Evolutionary conservation across 2,888 invertebrate genomes (phyloP), one percentile per base, ranked within the genome.

Genomic region (Erebia epiphron): DNA sequence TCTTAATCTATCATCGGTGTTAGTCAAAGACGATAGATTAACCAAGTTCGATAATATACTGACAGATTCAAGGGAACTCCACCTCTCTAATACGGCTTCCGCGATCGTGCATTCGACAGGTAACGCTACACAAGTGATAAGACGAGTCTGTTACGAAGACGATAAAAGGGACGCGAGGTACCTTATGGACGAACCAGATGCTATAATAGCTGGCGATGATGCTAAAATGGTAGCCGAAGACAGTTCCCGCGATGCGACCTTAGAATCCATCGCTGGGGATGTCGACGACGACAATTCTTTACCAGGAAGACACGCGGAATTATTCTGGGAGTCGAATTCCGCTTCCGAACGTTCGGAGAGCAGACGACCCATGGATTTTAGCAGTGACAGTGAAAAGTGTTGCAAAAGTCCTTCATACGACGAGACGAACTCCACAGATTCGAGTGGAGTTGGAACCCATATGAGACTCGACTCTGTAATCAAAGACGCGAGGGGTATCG

Each of bases 381-480:
- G 92, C 76, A 92, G 90, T 70, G 93, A 94, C 75, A 92, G 91
- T 72, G 93, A 93, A 61, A 93, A 93, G 71, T 92, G 93, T 75
- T 91, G 92, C 77, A 92, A 91, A 69, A 93, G 92, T 71, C 92
- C 93, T 0, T 88, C 86, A 0, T 85, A 79, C 75, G 93, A 93
- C 63, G 91, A 92, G 75, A 86, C 87, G 0, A 89, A 90, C 63
- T 92, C 91, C 0, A 91, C 91, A 0, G 93, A 93, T 66, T 91
- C 92, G 0, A 89, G 89, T 68, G 88, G 89, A 0, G 79, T 86
- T 18, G 88, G 90, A 10, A 79, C 88, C 0, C 91, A 89, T 49
- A 80, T 91, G 80, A 79, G 94, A 58, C 75, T 93, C n/a, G 91
- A 93, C 72, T 92, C 93, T 0, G 94, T 94, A 5, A 94, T 94